Conservation (phyloP, 1,140 invertebrate species). For the Riptortus pedestris region DNA sequence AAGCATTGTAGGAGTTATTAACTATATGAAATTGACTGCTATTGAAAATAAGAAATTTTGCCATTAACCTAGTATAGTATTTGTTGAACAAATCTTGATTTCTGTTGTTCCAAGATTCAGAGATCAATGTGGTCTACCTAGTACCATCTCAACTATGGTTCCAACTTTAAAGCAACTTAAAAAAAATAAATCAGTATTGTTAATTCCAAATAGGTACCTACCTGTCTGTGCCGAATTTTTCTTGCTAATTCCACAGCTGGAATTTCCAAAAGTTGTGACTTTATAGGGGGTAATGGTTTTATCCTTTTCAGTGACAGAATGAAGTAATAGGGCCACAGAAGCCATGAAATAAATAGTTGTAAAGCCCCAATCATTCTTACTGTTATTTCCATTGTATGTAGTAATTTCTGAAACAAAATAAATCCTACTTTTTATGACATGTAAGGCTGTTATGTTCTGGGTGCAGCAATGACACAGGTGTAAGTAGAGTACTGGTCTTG, state of each 20-base stretch:
- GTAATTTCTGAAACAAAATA: neutral
- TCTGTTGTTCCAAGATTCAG: too few relatives aligned
- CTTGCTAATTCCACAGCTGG: neutral
- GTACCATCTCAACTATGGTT: too few relatives aligned
- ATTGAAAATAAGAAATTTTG: neutral
- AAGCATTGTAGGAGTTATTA: too few relatives aligned
- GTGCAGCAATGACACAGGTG: too few relatives aligned
- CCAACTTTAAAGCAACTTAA: too few relatives aligned
- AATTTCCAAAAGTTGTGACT: neutral
- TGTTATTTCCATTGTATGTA: neutral
- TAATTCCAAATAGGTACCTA: neutral
- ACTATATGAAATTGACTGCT: neutral
- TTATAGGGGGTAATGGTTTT: neutral
- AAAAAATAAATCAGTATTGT: neutral
- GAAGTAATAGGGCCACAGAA: neutral
- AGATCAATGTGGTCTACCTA: too few relatives aligned
- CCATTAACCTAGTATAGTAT: neutral
- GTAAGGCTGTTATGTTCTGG: too few relatives aligned
- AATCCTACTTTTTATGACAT: neutral
- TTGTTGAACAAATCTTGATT: too few relatives aligned
- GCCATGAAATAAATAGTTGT: neutral
- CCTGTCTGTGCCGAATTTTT: constrained; percentile 5
- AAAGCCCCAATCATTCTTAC: constrained; percentile 1
- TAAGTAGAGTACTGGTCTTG: too few relatives aligned
- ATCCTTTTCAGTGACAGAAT: neutral